Base-by-base conservation (phyloP, 2,888 invertebrate genomes). In the Netelia virgata region DNA sequence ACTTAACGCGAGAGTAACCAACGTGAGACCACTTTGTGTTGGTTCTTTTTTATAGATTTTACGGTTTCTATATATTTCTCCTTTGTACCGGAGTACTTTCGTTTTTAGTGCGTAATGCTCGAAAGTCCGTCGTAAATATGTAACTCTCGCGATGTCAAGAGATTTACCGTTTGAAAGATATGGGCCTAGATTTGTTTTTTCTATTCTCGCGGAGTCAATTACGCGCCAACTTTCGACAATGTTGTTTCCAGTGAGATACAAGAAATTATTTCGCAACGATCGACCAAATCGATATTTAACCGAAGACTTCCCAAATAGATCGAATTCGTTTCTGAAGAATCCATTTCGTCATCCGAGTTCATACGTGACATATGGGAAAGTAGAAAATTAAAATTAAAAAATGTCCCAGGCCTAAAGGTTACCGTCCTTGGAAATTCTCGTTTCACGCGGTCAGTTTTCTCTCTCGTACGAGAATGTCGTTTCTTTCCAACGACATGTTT, bases 41-140 rank as follows among this genome's bases (percentile, higher is more conserved):
- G 43, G n/a, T 16, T 66, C 3, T 10, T 47, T 43, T 43, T 47
- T 69, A 23, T 14, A 50, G 50, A 50, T 9, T 50, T 3, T 8
- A 11, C 16, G 10, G 28, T 50, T 74, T 47, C 23, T n/a, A 43
- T 18, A 43, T 23, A 57, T n/a, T 28, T 50, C 16, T 55, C 16
- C 43, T 43, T n/a, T 16, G 18, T 20, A 16, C 10, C 28, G 11
- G 57, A 59, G 61, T 11, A 66, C 73, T 77, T 73, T 73, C 73
- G 57, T 53, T 77, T 68, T 82, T 59, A 61, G 47, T 53, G 41
- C n/a, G 36, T n/a, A 57, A 55, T 72, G 18, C 9, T 3, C 50
- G 23, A 11, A 23, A 9, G 55, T 61, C 11, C 47, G 77, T 57
- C 61, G 78, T 53, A 76, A 76, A 70, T 63, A 55, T 64, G 69